Evolutionary conservation across 2,113 vertebrate genomes (phyloP).

Genomic region (Vulpes lagopus): DNA sequence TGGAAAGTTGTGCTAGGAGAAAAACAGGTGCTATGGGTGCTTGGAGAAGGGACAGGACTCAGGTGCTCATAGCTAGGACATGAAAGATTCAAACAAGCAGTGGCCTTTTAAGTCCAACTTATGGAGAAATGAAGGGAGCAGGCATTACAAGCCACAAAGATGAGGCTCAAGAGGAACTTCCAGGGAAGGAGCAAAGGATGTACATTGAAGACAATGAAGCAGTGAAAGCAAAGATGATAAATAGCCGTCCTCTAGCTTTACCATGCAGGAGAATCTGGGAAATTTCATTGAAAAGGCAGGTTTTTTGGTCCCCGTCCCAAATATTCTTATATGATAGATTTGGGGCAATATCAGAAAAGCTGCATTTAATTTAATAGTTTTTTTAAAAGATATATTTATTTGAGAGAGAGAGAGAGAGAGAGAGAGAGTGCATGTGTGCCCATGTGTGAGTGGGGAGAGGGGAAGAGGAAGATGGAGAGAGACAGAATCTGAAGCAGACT

Average conservation of each 20-base stretch:
- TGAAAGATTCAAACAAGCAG: not conserved
- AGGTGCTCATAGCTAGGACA: not conserved
- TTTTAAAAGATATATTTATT: not conserved
- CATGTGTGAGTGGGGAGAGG: not conserved
- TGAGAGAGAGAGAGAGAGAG: not conserved
- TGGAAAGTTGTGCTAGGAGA: not conserved
- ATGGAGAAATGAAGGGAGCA: not conserved
- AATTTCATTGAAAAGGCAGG: not conserved
- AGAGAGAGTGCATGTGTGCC: no score
- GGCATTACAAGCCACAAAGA: not conserved
- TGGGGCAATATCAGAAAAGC: not conserved
- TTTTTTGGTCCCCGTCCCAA: not conserved
- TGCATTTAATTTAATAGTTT: not conserved
- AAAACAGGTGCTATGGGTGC: not conserved
- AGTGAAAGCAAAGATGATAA: not conserved
- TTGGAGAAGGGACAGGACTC: not conserved
- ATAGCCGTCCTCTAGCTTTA: not conserved
- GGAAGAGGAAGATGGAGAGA: not conserved
- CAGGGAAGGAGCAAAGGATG: not conserved
- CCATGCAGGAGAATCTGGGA: not conserved
- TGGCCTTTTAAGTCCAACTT: not conserved
- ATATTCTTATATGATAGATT: not conserved
- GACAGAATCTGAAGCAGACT: not conserved
- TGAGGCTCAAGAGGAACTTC: not conserved
- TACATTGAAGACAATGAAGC: not conserved